phyloP scores from a whole-genome alignment of 2,888 invertebrate species.

The Ophioninae sp. region DNA sequence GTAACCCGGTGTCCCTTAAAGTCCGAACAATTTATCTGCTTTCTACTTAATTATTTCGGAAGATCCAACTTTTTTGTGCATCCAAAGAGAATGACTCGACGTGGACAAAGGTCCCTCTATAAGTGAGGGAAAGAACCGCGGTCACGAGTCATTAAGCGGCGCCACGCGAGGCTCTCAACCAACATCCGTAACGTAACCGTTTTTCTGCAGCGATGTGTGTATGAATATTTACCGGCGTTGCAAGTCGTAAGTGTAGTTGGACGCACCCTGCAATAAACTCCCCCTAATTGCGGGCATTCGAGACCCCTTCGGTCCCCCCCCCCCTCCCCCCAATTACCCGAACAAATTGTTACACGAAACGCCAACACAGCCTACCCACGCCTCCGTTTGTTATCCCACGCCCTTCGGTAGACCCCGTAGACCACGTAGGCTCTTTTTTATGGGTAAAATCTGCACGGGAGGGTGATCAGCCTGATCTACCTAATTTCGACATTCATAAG shows the following conservation, averaged over 20 bases:
- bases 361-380: constrained; percentile 37
- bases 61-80: neutral
- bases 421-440: neutral
- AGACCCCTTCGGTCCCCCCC: no score
- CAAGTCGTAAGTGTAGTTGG: constrained; percentile 58
- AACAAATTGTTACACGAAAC: constrained; percentile 63
- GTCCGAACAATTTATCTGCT: no score
- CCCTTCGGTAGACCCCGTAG: neutral
- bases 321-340: constrained; percentile 60
- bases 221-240: constrained; percentile 49
- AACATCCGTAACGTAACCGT: constrained; percentile 33
- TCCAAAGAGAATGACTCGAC: neutral
- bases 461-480: neutral
- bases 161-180: constrained; percentile 59
- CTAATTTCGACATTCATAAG: neutral
- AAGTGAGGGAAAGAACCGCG: constrained; percentile 38
- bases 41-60: no score
- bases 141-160: constrained; percentile 65
- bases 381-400: neutral
- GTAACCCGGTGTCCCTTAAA: no score
- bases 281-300: constrained; percentile 63
- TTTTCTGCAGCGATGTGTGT: constrained; percentile 17
- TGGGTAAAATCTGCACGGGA: neutral
- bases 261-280: constrained; percentile 60
- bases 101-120: neutral